phyloP scores from a whole-genome alignment of 2,888 invertebrate species.

The Teinopalpus imperialis region DNA sequence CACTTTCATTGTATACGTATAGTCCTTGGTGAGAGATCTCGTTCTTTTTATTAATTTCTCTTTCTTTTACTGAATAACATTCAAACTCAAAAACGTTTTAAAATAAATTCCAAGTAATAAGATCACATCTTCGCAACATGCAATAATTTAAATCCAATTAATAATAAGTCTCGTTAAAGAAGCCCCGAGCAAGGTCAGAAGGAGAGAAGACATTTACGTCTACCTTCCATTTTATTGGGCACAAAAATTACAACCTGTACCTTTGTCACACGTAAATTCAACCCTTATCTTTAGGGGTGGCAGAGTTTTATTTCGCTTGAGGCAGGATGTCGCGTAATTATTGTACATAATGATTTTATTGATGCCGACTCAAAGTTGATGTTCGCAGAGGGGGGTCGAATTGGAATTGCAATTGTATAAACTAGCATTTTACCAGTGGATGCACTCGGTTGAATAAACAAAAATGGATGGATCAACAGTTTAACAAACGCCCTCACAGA shows the following conservation, averaged over 20 bases:
- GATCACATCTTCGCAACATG: too few relatives aligned
- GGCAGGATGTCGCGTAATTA: slow-evolving; percentile 29
- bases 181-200: slow-evolving; percentile 5
- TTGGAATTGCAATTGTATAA: slow-evolving; percentile 32
- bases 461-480: too few relatives aligned
- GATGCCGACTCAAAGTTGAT: slow-evolving; percentile 34
- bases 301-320: slow-evolving; percentile 12
- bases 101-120: too few relatives aligned
- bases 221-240: slow-evolving; percentile 30
- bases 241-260: slow-evolving; percentile 25
- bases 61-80: too few relatives aligned
- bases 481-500: too few relatives aligned
- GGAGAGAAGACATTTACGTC: slow-evolving; percentile 25
- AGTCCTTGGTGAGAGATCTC: too few relatives aligned
- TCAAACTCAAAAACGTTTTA: too few relatives aligned
- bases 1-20: too few relatives aligned
- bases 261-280: not conserved
- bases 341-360: slow-evolving; percentile 33
- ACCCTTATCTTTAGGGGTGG: not conserved
- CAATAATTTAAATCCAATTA: slow-evolving; percentile 14
- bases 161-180: slow-evolving; percentile 11
- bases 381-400: slow-evolving; percentile 34
- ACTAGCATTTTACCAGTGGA: slow-evolving; percentile 2
- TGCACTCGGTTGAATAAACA: not conserved
- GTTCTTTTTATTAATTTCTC: too few relatives aligned